These are phyloP conservation scores for honey bee (Apis mellifera) DNA, from an alignment of 1,140 invertebrate species.

Conservation along the genomic window Amel_HAv3.1 CM009931.2:24031001-24031500, in stretches of 20 bases:
- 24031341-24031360: too few species aligned
- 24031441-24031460: too few species aligned
- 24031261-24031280: too few species aligned
- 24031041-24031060: slow-evolving; percentile 15
- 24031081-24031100: not conserved
- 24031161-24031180: slow-evolving; percentile 39
- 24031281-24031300: too few species aligned
- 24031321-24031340: too few species aligned
- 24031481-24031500: slow-evolving; percentile 56
- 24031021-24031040: not conserved
- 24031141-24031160: slow-evolving; percentile 43
- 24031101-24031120: slow-evolving; percentile 9
- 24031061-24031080: slow-evolving; percentile 30
- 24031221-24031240: too few species aligned
- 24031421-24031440: too few species aligned
- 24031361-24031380: too few species aligned
- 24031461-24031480: slow-evolving; percentile 52
- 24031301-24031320: too few species aligned
- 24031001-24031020: slow-evolving; percentile 11
- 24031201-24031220: slow-evolving; percentile 46
- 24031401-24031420: too few species aligned
- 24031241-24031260: too few species aligned
- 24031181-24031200: slow-evolving; percentile 55
- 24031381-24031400: too few species aligned
- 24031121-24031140: slow-evolving; percentile 55